Evolutionary conservation across 2,888 invertebrate genomes (phyloP).

Genomic region (Apotomis betuletana): DNA sequence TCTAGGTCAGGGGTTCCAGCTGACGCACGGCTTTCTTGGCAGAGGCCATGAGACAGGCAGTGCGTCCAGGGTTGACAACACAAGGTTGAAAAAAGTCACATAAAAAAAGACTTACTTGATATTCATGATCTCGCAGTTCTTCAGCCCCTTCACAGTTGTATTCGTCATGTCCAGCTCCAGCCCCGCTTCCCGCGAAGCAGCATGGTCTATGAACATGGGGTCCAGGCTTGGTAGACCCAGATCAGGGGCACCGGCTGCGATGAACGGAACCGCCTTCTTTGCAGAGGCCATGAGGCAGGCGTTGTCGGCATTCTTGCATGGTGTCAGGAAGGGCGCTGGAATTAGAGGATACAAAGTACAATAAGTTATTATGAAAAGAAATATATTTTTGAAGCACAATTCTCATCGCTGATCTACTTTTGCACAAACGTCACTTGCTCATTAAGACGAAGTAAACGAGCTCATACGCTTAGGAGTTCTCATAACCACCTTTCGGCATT

Average conservation of each 20-base stretch:
- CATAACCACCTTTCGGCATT: too few species aligned
- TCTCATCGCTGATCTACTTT: too few species aligned
- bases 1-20: constrained; percentile 64
- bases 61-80: too few species aligned
- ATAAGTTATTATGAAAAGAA: too few species aligned
- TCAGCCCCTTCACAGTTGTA: constrained; percentile 65
- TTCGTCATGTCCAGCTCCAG: constrained; percentile 69
- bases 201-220: constrained; percentile 63
- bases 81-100: too few species aligned
- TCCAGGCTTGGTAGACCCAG: constrained; percentile 64
- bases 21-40: constrained; percentile 60
- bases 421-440: too few species aligned
- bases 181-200: constrained; percentile 64
- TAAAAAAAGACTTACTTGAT: constrained; percentile 58
- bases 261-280: constrained; percentile 58
- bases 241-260: constrained; percentile 65
- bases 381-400: too few species aligned
- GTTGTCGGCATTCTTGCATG: constrained; percentile 59
- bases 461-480: too few species aligned
- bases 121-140: constrained; percentile 60
- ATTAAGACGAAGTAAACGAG: too few species aligned
- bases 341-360: background rate
- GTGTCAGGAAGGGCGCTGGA: constrained; percentile 65
- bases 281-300: constrained; percentile 63
- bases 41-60: constrained; percentile 58